Evolutionary conservation across 2,113 vertebrate species (phyloP).

Genomic region (Eudyptes chrysolophus): DNA sequence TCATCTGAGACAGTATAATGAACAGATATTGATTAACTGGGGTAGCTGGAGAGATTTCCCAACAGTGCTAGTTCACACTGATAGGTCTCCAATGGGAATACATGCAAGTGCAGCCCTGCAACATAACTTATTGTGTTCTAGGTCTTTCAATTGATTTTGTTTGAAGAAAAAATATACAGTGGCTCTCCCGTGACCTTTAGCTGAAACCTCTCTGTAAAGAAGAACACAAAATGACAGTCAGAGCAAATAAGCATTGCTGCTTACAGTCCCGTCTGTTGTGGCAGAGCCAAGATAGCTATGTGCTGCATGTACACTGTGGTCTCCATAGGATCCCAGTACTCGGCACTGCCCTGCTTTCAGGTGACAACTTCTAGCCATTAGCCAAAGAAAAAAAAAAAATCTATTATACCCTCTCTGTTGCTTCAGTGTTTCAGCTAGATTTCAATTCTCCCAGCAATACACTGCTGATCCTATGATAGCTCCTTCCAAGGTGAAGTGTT

Average conservation of each 20-base stretch:
- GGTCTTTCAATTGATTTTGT: slow-evolving; percentile 80
- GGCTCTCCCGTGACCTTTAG: slow-evolving; percentile 78
- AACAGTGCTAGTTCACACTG: slow-evolving; percentile 73
- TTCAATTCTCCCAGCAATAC: background rate
- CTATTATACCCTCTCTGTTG: background rate
- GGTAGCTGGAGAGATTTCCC: slow-evolving; percentile 82
- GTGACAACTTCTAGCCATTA: background rate
- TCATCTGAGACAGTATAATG: slow-evolving; percentile 82
- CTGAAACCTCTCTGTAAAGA: slow-evolving; percentile 59
- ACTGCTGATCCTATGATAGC: background rate
- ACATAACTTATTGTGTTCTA: slow-evolving; percentile 83
- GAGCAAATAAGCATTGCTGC: slow-evolving; percentile 18
- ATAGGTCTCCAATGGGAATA: slow-evolving; percentile 76
- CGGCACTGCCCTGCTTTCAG: background rate
- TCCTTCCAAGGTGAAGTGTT: background rate
- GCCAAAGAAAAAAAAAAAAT: background rate
- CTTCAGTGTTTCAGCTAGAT: background rate
- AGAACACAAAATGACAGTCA: slow-evolving; percentile 38
- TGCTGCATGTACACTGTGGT: background rate
- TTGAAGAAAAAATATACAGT: slow-evolving; percentile 65
- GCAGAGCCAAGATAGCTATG: background rate
- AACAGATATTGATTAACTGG: slow-evolving; percentile 86
- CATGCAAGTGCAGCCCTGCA: slow-evolving; percentile 47
- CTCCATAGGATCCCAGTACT: background rate
- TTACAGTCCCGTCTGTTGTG: background rate